Conservation (phyloP, 1,140 invertebrate genomes). For the Amphibalanus amphitrite region DNA sequence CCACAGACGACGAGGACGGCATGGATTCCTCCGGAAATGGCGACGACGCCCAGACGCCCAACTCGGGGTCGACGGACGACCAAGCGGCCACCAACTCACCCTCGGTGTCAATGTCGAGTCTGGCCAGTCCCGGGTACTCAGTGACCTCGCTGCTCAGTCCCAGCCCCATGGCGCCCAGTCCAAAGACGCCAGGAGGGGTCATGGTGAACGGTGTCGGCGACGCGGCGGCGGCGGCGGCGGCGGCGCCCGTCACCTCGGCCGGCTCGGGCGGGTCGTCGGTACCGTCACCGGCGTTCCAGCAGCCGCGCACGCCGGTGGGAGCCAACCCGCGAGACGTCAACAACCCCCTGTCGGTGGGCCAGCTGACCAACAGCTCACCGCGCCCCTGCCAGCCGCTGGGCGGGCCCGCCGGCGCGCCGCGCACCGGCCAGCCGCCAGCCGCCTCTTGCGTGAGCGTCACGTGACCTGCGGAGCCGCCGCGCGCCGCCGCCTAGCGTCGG, state of each 20-base stretch:
- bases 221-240: not conserved
- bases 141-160: conserved; percentile 36
- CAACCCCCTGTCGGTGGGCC: conserved; percentile 70
- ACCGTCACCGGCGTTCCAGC: conserved; percentile 6
- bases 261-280: conserved; percentile 15
- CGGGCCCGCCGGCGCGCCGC: too few species aligned
- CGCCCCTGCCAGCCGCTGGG: not conserved
- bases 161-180: conserved; percentile 18
- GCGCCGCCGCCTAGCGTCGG: not conserved
- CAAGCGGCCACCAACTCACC: conserved; percentile 37
- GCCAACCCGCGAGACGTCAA: conserved; percentile 78
- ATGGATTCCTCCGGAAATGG: not conserved
- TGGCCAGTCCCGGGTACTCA: conserved; percentile 40
- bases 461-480: not conserved
- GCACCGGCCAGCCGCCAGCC: too few species aligned
- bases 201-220: not conserved
- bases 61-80: not conserved
- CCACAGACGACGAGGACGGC: not conserved
- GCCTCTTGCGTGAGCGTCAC: not conserved
- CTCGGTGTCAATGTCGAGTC: conserved; percentile 43
- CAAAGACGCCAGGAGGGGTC: not conserved
- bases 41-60: not conserved
- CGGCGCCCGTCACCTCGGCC: conserved; percentile 16
- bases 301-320: conserved; percentile 55
- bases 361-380: conserved; percentile 16